Base-by-base conservation (phyloP, 2,888 invertebrate species). In the Acrobasis suavella region DNA sequence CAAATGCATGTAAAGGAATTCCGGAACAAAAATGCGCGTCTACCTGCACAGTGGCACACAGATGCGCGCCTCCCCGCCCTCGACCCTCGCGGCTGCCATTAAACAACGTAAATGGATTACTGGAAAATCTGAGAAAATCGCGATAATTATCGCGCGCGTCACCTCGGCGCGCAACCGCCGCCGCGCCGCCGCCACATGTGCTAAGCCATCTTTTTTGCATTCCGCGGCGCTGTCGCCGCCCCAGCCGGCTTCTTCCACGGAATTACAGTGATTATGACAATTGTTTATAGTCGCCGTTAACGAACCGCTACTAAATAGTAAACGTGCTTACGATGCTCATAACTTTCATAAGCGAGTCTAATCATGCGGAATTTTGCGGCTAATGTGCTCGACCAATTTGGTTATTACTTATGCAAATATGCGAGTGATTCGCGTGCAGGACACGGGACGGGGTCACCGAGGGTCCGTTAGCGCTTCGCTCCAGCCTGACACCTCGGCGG, bases 81-180 rank as follows among this genome's bases (percentile, higher is more conserved):
- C 83, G 80, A 83, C 77, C 84, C 81, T 70, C 73, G 55, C 55
- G 42, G 42, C 14, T 15, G 54, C 54, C 77, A 78, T 80, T 75
- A 76, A 83, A 83, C 78, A 78, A 78, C 83, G 86, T 85, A 86
- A 91, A 90, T 87, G 87, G 86, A 86, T 89, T 90, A 88, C 85
- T 82, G 87, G 89, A 91, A 91, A 91, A 91, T 85, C 83, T 81
- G 82, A 87, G 91, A 87, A 91, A 91, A 91, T 84, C 79, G 76
- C 83, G 78, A 75, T 82, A 88, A 87, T 77, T 82, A 83, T 6
- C 77, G 70, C 68, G 76, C 77, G 77, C 79, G 80, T 82, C 79
- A 80, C 80, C 78, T 74, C 77, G 69, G 76, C 74, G 75, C 70
- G 46, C 46, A n/a, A 14, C 46, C 46, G 46, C 75, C 52, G 78